Percentiles rank a stretch among this genome's conserved stretches.
phyloP scores from a whole-genome alignment of 2,797 vertebrate genomes.

The Pelochelys cantorii region DNA sequence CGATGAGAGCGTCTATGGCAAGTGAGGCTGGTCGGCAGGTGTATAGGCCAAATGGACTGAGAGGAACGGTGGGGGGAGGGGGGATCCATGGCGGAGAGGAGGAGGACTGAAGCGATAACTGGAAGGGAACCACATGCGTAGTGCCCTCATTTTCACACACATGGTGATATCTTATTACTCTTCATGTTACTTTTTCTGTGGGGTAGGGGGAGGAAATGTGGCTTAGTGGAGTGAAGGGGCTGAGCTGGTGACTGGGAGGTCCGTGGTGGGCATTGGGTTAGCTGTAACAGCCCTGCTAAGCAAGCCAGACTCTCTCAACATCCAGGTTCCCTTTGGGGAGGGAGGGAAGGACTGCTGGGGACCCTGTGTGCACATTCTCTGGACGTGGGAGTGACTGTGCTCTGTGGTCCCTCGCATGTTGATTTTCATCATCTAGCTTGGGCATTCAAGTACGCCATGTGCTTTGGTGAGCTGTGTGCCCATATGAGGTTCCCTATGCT shows the following conservation, averaged over 20 bases:
- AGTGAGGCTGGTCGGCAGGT: constrained; percentile 81
- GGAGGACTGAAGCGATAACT: constrained; percentile 58
- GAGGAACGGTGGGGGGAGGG: constrained; percentile 45
- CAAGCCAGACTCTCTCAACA: constrained; percentile 18
- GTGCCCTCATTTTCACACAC: constrained; percentile 72
- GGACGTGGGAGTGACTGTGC: constrained; percentile 28
- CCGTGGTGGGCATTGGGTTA: constrained; percentile 33
- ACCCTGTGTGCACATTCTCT: background rate
- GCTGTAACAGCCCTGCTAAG: constrained; percentile 1
- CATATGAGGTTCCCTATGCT: background rate
- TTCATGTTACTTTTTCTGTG: constrained; percentile 69
- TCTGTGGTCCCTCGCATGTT: constrained; percentile 7
- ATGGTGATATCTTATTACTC: constrained; percentile 49
- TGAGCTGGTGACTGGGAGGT: background rate
- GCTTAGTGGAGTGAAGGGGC: constrained; percentile 38
- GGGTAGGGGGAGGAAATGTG: constrained; percentile 47
- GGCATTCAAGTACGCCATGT: background rate
- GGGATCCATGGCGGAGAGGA: constrained; percentile 32
- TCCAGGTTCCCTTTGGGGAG: background rate
- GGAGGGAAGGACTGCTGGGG: background rate
- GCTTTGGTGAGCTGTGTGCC: background rate
- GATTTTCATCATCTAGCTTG: background rate
- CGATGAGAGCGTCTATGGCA: constrained; percentile 97
- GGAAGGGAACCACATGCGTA: constrained; percentile 72
- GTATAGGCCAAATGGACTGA: constrained; percentile 71